Conservation (phyloP, 2,797 vertebrate genomes). For the Coregonus ussuriensis region DNA sequence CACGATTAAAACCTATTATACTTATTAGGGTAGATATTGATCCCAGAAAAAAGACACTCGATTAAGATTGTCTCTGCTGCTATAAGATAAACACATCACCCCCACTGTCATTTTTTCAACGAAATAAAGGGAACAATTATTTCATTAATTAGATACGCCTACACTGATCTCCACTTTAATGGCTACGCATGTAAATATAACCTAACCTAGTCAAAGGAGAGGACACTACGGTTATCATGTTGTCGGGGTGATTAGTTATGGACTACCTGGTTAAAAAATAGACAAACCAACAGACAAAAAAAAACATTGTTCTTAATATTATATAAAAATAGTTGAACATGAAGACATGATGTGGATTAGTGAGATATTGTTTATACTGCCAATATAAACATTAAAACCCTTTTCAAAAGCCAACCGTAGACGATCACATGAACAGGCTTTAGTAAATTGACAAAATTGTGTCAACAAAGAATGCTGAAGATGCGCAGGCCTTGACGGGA, state of each 20-base stretch:
- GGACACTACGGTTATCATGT: background rate
- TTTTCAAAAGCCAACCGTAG: background rate
- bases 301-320: background rate
- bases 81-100: slow-evolving; percentile 44
- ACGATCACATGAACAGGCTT: background rate
- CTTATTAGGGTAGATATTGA: slow-evolving; percentile 87
- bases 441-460: background rate
- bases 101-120: background rate
- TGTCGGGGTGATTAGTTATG: background rate
- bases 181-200: background rate
- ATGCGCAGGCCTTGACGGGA: background rate
- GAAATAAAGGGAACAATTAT: background rate
- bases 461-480: background rate
- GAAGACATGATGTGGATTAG: background rate
- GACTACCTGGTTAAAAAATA: no score
- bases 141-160: background rate
- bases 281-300: background rate
- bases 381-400: background rate
- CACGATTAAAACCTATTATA: slow-evolving; percentile 92
- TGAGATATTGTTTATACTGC: background rate
- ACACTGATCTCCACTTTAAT: background rate
- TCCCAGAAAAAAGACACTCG: slow-evolving; percentile 64
- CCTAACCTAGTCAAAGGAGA: background rate
- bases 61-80: slow-evolving; percentile 72
- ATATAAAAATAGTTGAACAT: background rate